Conservation (phyloP, 30 jellyfish, hydroid and myxozoan genomes). For the Sanderia malayensis region DNA sequence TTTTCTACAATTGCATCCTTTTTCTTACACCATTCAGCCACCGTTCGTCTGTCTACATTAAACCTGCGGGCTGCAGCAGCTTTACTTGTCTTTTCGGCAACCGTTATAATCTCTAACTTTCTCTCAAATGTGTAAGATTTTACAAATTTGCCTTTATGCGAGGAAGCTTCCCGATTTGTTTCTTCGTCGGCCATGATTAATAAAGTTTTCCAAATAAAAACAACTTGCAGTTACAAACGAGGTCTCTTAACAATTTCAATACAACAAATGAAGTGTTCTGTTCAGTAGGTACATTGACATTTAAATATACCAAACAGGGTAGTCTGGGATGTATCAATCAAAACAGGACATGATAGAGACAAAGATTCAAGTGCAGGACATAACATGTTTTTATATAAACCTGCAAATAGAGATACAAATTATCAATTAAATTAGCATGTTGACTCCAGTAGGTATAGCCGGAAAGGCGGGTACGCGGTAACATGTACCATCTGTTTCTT, state of each 20-base stretch:
- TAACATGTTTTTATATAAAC: no score
- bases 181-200: constrained; percentile 23
- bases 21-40: constrained; percentile 25
- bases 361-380: no score
- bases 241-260: neutral
- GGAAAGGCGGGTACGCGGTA: no score
- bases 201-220: no score
- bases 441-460: no score
- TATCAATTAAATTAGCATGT: no score
- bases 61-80: constrained; percentile 38
- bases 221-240: neutral
- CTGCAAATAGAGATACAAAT: no score
- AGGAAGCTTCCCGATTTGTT: neutral
- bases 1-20: constrained; percentile 6
- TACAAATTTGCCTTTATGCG: neutral
- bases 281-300: neutral
- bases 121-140: constrained; percentile 26
- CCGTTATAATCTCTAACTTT: constrained; percentile 8
- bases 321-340: neutral
- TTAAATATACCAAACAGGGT: neutral
- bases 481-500: neutral
- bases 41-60: constrained; percentile 17
- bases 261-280: neutral
- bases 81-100: constrained; percentile 31
- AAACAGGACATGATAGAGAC: no score